Evolutionary conservation across 2,888 invertebrate species (phyloP), one percentile per base, ranked within the genome.

Genomic region (Schrankia costaestrigalis): DNA sequence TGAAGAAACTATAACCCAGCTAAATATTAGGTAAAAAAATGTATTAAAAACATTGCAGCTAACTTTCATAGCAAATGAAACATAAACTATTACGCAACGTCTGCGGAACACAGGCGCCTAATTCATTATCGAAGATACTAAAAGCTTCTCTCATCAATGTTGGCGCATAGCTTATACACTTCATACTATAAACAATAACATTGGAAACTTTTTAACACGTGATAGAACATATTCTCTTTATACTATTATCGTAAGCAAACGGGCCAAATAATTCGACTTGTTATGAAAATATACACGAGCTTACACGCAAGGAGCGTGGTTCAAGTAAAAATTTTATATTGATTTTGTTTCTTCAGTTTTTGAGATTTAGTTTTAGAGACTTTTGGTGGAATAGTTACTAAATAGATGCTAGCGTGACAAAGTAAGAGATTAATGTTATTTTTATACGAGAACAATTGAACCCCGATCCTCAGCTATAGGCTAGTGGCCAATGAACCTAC

Each of bases 111-210:
- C 36, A n/a, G 55, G 55, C 61, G 59, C 58, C 55, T 58, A 43
- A 48, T 59, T 62, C 62, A 56, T 59, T 52, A 60, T 57, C 58
- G 50, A 47, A 53, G 46, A 50, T 38, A 66, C 69, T 76, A 80
- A 84, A 75, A 82, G 85, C 81, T 70, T 83, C 80, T 69, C 64
- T 83, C 82, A 74, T 66, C 83, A 65, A 40, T 41, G 42, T 53
- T 51, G 57, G 62, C 46, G 40, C 61, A 25, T 60, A 60, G 67
- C 71, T 71, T 71, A 73, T 69, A 72, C 73, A 76, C 78, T 80
- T 70, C 63, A 53, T 62, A 80, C 63, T 68, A 67, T 81, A 85
- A 85, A 85, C 84, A 85, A 84, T 80, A 85, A 83, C 82, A 83
- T 63, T 58, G 71, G 70, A 79, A 81, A 79, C 81, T 84, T 84